Evolutionary conservation across 2,797 vertebrate genomes (phyloP).

Genomic region (Lacerta viridis): DNA sequence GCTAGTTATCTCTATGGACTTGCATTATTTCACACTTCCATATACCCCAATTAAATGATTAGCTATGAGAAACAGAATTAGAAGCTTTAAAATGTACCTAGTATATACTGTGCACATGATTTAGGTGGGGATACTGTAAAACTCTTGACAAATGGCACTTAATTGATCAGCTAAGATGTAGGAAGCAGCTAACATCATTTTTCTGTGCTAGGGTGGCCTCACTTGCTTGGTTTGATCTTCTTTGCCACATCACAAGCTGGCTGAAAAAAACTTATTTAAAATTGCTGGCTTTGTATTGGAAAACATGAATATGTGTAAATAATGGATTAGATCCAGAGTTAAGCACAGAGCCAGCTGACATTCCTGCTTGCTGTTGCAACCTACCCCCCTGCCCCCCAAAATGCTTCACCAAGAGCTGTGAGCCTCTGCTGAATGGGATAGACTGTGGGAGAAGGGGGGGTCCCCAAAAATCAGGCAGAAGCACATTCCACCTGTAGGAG

Average conservation of each 20-base stretch:
- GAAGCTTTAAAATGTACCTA: not conserved
- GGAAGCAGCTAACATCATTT: not conserved
- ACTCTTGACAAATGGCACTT: not conserved
- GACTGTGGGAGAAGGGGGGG: no score
- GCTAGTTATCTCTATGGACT: not conserved
- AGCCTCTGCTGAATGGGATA: no score
- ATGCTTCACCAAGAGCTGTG: no score
- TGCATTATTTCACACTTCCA: not conserved
- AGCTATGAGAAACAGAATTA: not conserved
- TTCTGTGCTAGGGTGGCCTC: conserved; percentile 35
- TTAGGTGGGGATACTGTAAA: not conserved
- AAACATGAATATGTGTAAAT: conserved; percentile 23
- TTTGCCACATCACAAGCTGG: not conserved
- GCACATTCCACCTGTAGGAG: not conserved
- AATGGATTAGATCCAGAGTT: no score
- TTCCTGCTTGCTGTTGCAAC: no score
- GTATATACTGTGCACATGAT: conserved; percentile 19
- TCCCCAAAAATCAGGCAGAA: not conserved
- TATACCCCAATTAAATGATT: not conserved
- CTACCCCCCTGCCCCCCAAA: no score
- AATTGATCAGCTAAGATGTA: conserved; percentile 21
- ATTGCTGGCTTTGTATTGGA: conserved; percentile 28
- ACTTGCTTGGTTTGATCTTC: conserved; percentile 12
- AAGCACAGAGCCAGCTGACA: no score
- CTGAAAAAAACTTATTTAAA: conserved; percentile 43